Evolutionary conservation across 2,888 invertebrate species (phyloP), one percentile per base, ranked within the genome.

Genomic region (Seira musarum): DNA sequence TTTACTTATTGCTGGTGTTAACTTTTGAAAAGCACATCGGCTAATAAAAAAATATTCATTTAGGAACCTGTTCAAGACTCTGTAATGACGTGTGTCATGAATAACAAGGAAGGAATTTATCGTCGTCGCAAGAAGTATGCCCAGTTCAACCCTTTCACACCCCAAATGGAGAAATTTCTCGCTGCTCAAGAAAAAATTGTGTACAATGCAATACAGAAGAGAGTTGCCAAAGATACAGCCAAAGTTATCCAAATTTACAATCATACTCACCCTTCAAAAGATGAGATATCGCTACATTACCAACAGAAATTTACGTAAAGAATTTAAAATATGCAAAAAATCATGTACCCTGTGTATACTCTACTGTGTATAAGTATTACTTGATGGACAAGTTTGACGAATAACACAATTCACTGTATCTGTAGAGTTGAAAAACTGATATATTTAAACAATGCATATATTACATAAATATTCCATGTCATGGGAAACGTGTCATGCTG

Each of bases 71-170:
- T 89, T 25, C 71, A 85, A n/a, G 87, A 88, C 3, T 82, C 83
- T n/a, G 87, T 87, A 63, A 89, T 93, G 88, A 89, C 90, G 57
- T 93, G 93, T 88, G 92, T 93, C 19, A 87, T 93, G 65, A 88
- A 89, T 13, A 89, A 92, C 86, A 91, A 91, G 85, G 93, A 93
- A 88, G 94, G 94, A 1, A 94, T 94, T 77, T 94, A 94, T 88
- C 89, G 93, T 79, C 90, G 94, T 5, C 92, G 92, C 87, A 92
- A 92, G 87, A 91, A 93, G 76, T 89, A 92, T 21, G 88, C 92
- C 69, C 85, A 84, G 53, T 94, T 94, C 87, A 93, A 94, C 86
- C 94, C 94, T 0, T 94, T 91, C 88, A 92, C 93, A 0, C 88
- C 90, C 0, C 90, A 91, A 15, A 93, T 94, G 94, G 87, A 88